Evolutionary conservation across 2,888 invertebrate species (phyloP).

Genomic region (Conomelus anceps): DNA sequence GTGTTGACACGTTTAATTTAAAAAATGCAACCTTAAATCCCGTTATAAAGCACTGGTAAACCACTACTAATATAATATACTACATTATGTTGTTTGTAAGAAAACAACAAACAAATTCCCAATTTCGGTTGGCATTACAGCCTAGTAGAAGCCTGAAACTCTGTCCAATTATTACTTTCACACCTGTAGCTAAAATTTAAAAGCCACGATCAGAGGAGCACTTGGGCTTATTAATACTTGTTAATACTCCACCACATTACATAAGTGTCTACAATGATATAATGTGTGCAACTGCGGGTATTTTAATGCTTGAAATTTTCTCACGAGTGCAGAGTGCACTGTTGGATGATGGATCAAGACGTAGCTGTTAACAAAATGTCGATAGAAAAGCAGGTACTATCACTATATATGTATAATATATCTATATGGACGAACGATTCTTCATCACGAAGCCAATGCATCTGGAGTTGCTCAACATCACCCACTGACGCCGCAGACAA

Average conservation of each 20-base stretch:
- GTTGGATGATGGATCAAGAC: neutral
- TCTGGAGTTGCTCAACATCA: neutral
- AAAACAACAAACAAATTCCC: too few species aligned
- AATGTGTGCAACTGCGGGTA: neutral
- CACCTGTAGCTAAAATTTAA: neutral
- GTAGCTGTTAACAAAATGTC: neutral
- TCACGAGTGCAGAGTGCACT: neutral
- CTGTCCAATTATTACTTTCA: too few species aligned
- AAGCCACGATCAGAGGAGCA: neutral
- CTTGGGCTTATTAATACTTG: neutral
- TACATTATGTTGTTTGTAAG: too few species aligned
- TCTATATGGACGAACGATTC: neutral
- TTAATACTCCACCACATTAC: neutral
- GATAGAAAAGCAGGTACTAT: neutral
- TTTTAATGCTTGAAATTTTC: neutral
- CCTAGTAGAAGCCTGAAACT: neutral
- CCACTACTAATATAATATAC: too few species aligned
- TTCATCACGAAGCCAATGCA: neutral
- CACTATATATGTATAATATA: neutral
- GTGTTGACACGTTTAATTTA: too few species aligned
- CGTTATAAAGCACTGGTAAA: too few species aligned
- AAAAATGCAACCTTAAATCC: too few species aligned
- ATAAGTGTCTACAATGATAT: neutral
- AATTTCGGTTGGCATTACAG: neutral
- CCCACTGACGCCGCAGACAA: neutral